These are phyloP conservation scores for Drosophila acutilabella DNA, from an alignment of 2,888 invertebrate species.

Conservation along the genomic window DNA sequence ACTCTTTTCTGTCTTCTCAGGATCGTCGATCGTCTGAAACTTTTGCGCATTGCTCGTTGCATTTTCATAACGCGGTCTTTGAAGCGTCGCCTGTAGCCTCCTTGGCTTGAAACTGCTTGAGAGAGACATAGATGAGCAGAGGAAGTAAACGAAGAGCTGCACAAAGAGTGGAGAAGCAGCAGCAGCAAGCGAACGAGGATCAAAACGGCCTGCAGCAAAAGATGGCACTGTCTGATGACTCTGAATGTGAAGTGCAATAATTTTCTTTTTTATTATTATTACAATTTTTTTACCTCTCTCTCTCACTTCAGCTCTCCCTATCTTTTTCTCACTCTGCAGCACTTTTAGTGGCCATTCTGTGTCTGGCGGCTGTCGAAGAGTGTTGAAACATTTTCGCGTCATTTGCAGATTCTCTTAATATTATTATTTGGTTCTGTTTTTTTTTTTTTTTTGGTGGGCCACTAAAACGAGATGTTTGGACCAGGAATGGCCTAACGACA, in stretches of 20 bases:
- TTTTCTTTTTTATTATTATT: constrained; percentile 81
- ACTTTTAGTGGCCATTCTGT: constrained; percentile 18
- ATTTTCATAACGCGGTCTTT: constrained; percentile 72
- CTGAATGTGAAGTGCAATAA: constrained; percentile 80
- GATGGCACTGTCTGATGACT: constrained; percentile 82
- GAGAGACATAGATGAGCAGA: constrained; percentile 3
- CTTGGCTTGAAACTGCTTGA: background rate
- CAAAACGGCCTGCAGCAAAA: constrained; percentile 66
- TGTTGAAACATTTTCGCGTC: constrained; percentile 82
- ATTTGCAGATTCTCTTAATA: constrained; percentile 82
- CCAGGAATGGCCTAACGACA: constrained; percentile 59
- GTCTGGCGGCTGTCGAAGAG: constrained; percentile 51
- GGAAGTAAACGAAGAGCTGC: constrained; percentile 3
- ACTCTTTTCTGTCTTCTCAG: constrained; percentile 10
- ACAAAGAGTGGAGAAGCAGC: constrained; percentile 12
- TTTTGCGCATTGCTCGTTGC: constrained; percentile 69
- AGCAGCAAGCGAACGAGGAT: constrained; percentile 13
- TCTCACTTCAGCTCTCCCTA: background rate
- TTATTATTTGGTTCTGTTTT: constrained; percentile 49
- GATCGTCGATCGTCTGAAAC: constrained; percentile 22
- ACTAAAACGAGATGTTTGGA: constrained; percentile 67
- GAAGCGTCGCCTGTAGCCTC: constrained; percentile 39
- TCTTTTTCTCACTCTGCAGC: constrained; percentile 33
- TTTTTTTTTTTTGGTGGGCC: constrained; percentile 41
- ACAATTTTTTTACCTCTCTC: constrained; percentile 52